Percentiles rank a stretch among this genome's conserved stretches.
phyloP scores from a whole-genome alignment of 1,140 invertebrate genomes.

The Philaenus spumarius region DNA sequence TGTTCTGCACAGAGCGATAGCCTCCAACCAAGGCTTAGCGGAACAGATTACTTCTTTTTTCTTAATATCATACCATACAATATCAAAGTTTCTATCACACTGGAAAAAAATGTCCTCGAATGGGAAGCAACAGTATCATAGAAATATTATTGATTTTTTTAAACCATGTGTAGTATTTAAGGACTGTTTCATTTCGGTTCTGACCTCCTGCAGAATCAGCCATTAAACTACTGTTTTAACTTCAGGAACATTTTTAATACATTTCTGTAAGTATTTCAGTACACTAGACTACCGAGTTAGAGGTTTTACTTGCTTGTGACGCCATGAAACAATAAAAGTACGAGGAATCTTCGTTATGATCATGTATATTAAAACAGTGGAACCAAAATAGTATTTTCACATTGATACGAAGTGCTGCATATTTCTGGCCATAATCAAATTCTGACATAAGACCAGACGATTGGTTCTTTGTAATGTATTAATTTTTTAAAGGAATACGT shows the following conservation, averaged over 20 bases:
- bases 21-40: too few species aligned
- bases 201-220: slow-evolving; percentile 10
- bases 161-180: slow-evolving; percentile 17
- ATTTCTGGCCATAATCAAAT: slow-evolving; percentile 23
- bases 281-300: slow-evolving; percentile 10
- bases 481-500: slow-evolving; percentile 4
- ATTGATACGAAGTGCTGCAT: slow-evolving; percentile 15
- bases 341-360: slow-evolving; percentile 15
- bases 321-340: slow-evolving; percentile 18
- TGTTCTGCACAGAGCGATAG: too few species aligned
- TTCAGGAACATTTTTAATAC: slow-evolving; percentile 1
- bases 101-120: slow-evolving; percentile 24
- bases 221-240: slow-evolving; percentile 1
- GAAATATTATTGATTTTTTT: too few species aligned
- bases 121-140: too few species aligned
- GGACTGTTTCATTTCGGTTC: slow-evolving; percentile 14
- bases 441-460: slow-evolving; percentile 15
- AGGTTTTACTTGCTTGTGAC: slow-evolving; percentile 7
- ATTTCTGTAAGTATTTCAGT: slow-evolving; percentile 3
- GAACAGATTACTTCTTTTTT: slow-evolving; percentile 14
- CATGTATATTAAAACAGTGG: slow-evolving; percentile 18
- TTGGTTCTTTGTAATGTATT: slow-evolving; percentile 5
- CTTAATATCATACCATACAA: slow-evolving; percentile 19
- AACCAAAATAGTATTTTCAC: slow-evolving; percentile 23
- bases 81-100: slow-evolving; percentile 27